Evolutionary conservation across 1,140 invertebrate species (phyloP), one percentile per base, ranked within the genome.

Genomic region (Tetramorium simillimum): DNA sequence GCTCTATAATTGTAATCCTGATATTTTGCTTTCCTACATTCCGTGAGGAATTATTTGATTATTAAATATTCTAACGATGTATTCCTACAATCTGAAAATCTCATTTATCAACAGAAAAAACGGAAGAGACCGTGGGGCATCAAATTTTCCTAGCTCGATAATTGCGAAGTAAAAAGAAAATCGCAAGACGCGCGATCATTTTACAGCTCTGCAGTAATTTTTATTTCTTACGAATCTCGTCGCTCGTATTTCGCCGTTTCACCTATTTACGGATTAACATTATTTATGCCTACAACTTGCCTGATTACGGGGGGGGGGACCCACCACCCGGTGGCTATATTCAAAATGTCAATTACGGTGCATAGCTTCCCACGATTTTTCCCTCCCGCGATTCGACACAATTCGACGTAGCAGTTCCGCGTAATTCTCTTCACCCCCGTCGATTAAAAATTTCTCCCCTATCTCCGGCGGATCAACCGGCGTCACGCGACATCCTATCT

Each of bases 401-500:
- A 82, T 72, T 58, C 37, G 28, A 7, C 84, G 28, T 40, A 62
- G 62, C 51, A 28, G 60, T 60, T 10, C 24, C 70, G 62, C 58
- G 51, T 88, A 73, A 77, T 33, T 53, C 21, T 12, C 24, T 51
- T 60, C 24, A 37, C 14, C 65, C 46, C 43, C 18, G 10, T 65
- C 62, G 82, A 65, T 73, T 82, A 65, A 85, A 85, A 78, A 78
- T 65, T 63, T 76, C 58, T 60, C 60, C 86, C 67, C 78, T 37
- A 67, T 60, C 75, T 56, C 53, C 63, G 51, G n/a, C 72, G 88
- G 69, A 88, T 89, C 72, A 73, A 85, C 46, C 63, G 24, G 73
- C 72, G 70, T 89, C 88, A 86, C 88, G 88, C 77, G 69, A 89
- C 53, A 24, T 51, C 63, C 87, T 89, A 89, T 86, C 84, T 60